Percentiles rank a stretch among this genome's conserved stretches.
Evolutionary conservation across 2,113 vertebrate species (phyloP).

Genomic region (Cathartes aura): DNA sequence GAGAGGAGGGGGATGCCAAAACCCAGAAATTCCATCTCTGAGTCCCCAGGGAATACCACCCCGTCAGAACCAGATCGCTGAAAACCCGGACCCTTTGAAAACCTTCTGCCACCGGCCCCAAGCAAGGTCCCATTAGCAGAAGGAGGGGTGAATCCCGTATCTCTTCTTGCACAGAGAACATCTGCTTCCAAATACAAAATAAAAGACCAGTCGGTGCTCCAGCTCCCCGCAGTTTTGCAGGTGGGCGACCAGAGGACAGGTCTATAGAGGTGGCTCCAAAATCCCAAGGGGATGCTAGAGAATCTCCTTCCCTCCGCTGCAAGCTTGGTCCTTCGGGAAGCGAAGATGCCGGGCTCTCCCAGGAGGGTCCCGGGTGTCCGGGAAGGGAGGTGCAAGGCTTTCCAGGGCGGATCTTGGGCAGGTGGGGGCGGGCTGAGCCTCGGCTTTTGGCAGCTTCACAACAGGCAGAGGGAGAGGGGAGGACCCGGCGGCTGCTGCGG

Average conservation of each 20-base stretch:
- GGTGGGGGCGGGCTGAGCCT: conserved; percentile 8
- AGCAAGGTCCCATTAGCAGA: fast-evolving
- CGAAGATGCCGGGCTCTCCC: neutral
- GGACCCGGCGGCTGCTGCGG: neutral
- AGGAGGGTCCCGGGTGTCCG: neutral
- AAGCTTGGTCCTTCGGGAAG: fast-evolving
- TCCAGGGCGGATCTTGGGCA: conserved; percentile 43
- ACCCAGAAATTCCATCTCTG: neutral
- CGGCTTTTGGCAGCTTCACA: neutral
- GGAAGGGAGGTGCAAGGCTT: neutral
- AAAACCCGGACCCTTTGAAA: neutral
- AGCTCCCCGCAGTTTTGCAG: fast-evolving
- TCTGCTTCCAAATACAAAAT: neutral
- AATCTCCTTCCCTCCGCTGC: fast-evolving
- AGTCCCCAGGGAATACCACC: fast-evolving
- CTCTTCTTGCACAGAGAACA: no score
- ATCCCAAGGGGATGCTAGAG: neutral
- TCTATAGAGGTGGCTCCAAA: fast-evolving
- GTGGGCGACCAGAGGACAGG: fast-evolving
- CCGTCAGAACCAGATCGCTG: neutral
- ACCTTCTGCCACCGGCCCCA: neutral
- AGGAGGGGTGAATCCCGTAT: neutral
- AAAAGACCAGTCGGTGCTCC: fast-evolving
- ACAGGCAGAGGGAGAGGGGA: neutral
- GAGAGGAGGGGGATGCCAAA: neutral